These are phyloP conservation scores for Erethizon dorsatum DNA, from an alignment of 2,797 vertebrate genomes.

Conservation along the genomic window DNA sequence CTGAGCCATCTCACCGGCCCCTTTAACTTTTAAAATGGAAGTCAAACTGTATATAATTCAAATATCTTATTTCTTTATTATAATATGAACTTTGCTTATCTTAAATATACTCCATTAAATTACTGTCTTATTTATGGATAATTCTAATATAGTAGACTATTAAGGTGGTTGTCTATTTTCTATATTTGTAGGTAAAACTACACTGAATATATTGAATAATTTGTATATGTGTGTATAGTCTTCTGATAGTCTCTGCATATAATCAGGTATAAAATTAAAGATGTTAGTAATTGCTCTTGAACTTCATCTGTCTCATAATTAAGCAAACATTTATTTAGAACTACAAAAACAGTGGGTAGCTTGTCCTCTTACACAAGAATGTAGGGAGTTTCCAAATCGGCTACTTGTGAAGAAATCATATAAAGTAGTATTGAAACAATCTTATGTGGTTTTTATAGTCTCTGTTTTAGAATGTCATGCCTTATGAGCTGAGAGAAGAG, in stretches of 20 bases:
- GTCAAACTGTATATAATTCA: background rate
- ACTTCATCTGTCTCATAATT: background rate
- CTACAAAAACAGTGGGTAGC: background rate
- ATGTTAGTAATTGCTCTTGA: slow-evolving; percentile 16
- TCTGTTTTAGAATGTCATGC: background rate
- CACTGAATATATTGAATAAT: background rate
- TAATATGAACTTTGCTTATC: background rate
- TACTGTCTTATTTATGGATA: background rate
- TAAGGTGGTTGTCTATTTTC: background rate
- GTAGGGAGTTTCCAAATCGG: background rate
- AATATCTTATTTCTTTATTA: background rate
- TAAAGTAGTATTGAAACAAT: background rate
- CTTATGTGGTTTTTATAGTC: slow-evolving; percentile 9
- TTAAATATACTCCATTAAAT: background rate
- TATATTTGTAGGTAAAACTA: slow-evolving; percentile 30
- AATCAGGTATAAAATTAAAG: background rate
- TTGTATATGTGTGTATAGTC: background rate
- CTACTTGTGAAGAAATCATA: background rate
- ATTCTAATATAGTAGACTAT: background rate
- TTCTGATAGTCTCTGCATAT: background rate
- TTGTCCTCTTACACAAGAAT: background rate
- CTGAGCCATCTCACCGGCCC: too few relatives aligned
- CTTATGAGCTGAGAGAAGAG: slow-evolving; percentile 43
- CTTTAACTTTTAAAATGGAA: background rate
- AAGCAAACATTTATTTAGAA: background rate